phyloP scores from a whole-genome alignment of 2,113 vertebrate species.

The Todiramphus saurophagus region DNA sequence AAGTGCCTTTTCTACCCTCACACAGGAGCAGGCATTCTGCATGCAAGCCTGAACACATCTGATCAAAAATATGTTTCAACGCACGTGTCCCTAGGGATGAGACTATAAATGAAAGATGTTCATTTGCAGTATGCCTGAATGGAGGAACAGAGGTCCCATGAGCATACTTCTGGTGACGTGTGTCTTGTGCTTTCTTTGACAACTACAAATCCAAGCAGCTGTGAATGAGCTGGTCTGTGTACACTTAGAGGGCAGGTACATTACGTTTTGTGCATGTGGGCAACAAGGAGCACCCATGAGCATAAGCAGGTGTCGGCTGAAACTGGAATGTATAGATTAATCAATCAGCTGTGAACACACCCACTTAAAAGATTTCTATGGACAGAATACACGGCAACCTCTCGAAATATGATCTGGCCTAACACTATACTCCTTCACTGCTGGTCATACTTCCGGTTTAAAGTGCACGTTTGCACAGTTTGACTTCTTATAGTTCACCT shows the following conservation, averaged over 20 bases:
- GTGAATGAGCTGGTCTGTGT: not conserved
- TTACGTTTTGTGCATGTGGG: not conserved
- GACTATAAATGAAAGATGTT: not conserved
- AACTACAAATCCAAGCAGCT: not conserved
- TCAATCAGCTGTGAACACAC: not conserved
- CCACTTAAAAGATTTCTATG: not conserved
- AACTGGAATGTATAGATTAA: not conserved
- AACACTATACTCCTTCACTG: not conserved
- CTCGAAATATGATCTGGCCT: not conserved
- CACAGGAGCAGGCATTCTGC: not conserved
- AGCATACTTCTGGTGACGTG: not conserved
- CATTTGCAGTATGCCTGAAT: not conserved
- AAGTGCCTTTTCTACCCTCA: not conserved
- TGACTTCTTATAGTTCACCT: not conserved
- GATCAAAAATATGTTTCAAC: not conserved
- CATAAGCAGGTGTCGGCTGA: not conserved
- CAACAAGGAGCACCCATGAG: not conserved
- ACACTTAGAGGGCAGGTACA: not conserved
- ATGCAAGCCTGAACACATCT: not conserved
- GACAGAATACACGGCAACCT: not conserved
- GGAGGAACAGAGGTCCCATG: not conserved
- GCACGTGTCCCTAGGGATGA: not conserved
- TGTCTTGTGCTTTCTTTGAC: not conserved
- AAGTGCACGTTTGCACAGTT: not conserved
- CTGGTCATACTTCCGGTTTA: not conserved